These are phyloP conservation scores for Diorhabda sublineata DNA, from an alignment of 1,140 invertebrate genomes.

Conservation along the genomic window DNA sequence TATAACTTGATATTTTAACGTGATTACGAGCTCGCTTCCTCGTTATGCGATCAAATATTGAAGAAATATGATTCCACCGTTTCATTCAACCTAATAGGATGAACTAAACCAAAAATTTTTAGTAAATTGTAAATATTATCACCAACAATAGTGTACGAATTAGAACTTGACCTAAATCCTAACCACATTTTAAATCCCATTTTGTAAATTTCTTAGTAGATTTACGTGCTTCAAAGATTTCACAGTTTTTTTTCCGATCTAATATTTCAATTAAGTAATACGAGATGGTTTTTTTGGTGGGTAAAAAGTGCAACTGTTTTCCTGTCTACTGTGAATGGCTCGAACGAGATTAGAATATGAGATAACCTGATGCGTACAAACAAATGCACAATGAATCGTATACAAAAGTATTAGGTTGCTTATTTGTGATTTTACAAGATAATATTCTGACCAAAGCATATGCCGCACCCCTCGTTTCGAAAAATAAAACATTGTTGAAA, in stretches of 20 bases:
- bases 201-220: slow-evolving; percentile 4
- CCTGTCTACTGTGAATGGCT: slow-evolving; percentile 18
- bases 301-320: slow-evolving; percentile 31
- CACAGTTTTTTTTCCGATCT: slow-evolving; percentile 5
- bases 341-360: slow-evolving; percentile 32
- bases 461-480: slow-evolving; percentile 11
- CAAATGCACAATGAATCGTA: slow-evolving; percentile 28
- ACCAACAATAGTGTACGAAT: not conserved
- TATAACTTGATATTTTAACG: too few relatives aligned
- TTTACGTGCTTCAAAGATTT: slow-evolving; percentile 10
- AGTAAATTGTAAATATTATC: not conserved
- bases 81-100: not conserved
- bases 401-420: slow-evolving; percentile 39
- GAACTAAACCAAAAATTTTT: slow-evolving; percentile 1
- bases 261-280: slow-evolving; percentile 14
- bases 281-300: slow-evolving; percentile 7
- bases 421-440: slow-evolving; percentile 38
- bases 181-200: slow-evolving; percentile 7
- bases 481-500: not conserved
- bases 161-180: slow-evolving; percentile 7
- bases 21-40: too few relatives aligned
- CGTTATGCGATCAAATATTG: too few relatives aligned
- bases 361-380: slow-evolving; percentile 24
- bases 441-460: slow-evolving; percentile 25
- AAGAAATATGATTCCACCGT: too few relatives aligned